A percentile compares a stretch with the other conserved stretches of the same genome.
phyloP scores from a whole-genome alignment of 2,888 invertebrate species.

The Thalpophila matura region DNA sequence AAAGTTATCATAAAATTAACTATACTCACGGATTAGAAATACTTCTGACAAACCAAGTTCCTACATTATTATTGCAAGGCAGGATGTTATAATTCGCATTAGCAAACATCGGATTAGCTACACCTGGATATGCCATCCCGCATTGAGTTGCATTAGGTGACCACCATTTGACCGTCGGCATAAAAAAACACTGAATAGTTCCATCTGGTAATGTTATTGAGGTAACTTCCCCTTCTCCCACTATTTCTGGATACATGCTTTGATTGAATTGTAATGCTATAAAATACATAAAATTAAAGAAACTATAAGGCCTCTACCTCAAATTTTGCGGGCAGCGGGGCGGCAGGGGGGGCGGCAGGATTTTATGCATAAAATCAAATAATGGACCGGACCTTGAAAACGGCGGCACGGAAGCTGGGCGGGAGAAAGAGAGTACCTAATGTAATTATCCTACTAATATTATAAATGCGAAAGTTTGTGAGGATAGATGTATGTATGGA shows the following conservation, averaged over 20 bases:
- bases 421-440: no score
- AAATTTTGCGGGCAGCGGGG: no score
- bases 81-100: slow-evolving; percentile 50
- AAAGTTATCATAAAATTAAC: background rate
- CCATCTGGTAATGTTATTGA: slow-evolving; percentile 80
- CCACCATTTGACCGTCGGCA: slow-evolving; percentile 72
- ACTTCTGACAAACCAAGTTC: slow-evolving; percentile 79
- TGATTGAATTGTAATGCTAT: slow-evolving; percentile 37
- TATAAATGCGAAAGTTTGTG: no score
- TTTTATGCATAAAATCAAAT: no score
- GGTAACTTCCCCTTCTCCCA: slow-evolving; percentile 84
- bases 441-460: no score
- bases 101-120: slow-evolving; percentile 30
- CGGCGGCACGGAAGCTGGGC: no score
- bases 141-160: slow-evolving; percentile 43
- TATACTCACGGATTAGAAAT: slow-evolving; percentile 77
- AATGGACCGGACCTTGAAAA: no score
- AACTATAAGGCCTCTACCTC: no score
- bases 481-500: no score
- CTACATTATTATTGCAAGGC: slow-evolving; percentile 58
- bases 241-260: slow-evolving; percentile 66
- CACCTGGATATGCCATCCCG: slow-evolving; percentile 31
- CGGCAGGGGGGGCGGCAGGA: no score
- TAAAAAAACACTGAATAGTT: slow-evolving; percentile 77
- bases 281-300: slow-evolving; percentile 17